Percentiles rank a stretch among this genome's conserved stretches.
These are phyloP conservation scores for Dicerorhinus sumatrensis DNA, from an alignment of 2,113 vertebrate genomes.

Conservation along the genomic window DNA sequence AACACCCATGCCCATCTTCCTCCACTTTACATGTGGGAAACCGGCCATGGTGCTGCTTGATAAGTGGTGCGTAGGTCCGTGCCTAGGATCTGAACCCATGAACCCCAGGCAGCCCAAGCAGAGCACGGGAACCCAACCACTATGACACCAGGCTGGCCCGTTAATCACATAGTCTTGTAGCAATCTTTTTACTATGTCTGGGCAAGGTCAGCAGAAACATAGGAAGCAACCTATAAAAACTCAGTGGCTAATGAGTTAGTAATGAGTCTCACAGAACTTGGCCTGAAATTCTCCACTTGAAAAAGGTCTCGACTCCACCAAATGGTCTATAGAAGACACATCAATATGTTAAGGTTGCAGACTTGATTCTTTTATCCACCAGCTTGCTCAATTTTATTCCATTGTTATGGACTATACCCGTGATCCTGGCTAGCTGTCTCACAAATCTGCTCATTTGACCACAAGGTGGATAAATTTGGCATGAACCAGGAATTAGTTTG, in stretches of 20 bases:
- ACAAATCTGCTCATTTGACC: not conserved
- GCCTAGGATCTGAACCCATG: too few relatives aligned
- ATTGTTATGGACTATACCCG: not conserved
- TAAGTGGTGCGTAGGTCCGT: too few relatives aligned
- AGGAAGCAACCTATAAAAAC: not conserved
- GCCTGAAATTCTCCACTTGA: not conserved
- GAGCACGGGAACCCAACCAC: too few relatives aligned
- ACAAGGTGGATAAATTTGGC: not conserved
- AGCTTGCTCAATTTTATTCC: not conserved
- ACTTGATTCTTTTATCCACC: not conserved
- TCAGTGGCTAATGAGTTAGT: not conserved
- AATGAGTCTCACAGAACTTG: not conserved
- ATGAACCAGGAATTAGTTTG: not conserved
- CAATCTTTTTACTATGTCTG: not conserved
- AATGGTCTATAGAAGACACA: not conserved
- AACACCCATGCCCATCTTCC: too few relatives aligned
- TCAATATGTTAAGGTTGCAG: not conserved
- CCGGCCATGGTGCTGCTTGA: too few relatives aligned
- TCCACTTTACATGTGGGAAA: too few relatives aligned
- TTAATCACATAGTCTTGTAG: not conserved
- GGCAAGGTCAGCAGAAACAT: not conserved
- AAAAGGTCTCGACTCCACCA: not conserved
- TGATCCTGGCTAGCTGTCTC: not conserved
- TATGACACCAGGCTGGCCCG: too few relatives aligned
- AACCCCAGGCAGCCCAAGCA: too few relatives aligned